Evolutionary conservation across 2,113 vertebrate species (phyloP).

Genomic region (Mesembrinibis cayennensis): DNA sequence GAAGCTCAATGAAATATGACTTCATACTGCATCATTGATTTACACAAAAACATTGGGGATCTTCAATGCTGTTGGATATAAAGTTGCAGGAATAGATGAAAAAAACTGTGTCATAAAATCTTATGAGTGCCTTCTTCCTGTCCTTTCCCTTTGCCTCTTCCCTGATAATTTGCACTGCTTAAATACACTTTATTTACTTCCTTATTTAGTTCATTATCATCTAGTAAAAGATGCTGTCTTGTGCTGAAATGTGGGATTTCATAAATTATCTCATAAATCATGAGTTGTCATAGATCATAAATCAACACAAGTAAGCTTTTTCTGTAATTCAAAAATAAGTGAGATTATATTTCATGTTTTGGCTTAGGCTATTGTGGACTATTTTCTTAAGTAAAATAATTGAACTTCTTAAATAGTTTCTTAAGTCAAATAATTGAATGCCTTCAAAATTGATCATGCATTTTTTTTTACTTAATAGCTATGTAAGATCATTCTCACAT

Average conservation of each 20-base stretch:
- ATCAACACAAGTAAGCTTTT: background rate
- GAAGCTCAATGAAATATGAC: background rate
- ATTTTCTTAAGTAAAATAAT: slow-evolving; percentile 4
- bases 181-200: background rate
- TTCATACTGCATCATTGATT: background rate
- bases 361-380: background rate
- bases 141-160: background rate
- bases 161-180: background rate
- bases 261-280: background rate
- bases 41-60: background rate
- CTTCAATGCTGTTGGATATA: background rate
- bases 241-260: background rate
- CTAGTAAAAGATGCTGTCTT: background rate
- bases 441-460: background rate
- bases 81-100: background rate
- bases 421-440: background rate
- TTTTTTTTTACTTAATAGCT: background rate
- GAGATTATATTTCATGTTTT: background rate
- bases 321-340: background rate
- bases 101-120: background rate
- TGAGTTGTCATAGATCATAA: background rate
- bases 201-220: background rate
- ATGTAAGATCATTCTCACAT: background rate
- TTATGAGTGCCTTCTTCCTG: background rate
- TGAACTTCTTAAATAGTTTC: background rate